Conservation (phyloP, 2,888 invertebrate genomes). For the Lochmaea capreae region DNA sequence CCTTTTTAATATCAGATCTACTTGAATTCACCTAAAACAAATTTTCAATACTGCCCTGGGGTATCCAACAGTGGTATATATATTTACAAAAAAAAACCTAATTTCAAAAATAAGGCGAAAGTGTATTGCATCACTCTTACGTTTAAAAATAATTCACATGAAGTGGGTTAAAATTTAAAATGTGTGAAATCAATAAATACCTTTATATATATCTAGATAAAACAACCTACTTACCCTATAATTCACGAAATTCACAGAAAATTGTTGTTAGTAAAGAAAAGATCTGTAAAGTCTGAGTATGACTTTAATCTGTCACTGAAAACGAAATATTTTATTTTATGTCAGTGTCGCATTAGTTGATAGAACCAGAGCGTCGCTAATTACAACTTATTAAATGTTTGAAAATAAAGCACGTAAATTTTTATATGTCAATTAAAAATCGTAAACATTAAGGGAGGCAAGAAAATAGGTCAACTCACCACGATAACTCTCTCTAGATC, state of each 20-base stretch:
- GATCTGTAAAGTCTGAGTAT: background rate
- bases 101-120: conserved; percentile 11
- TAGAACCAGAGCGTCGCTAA: background rate
- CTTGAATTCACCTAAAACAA: background rate
- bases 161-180: conserved; percentile 4
- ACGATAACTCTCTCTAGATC: conserved; percentile 50
- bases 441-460: conserved; percentile 32
- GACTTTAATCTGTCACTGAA: conserved; percentile 5
- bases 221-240: conserved; percentile 9
- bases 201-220: background rate
- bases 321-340: conserved; percentile 9
- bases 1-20: background rate
- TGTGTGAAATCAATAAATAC: conserved; percentile 17
- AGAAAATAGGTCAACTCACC: conserved; percentile 51
- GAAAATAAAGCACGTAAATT: background rate
- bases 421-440: conserved; percentile 12
- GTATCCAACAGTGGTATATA: background rate
- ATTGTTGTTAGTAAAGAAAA: background rate
- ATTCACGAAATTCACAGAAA: background rate
- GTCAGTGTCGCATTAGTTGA: conserved; percentile 1
- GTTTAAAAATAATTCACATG: conserved; percentile 31
- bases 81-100: conserved; percentile 20
- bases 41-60: background rate
- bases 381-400: background rate
- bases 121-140: conserved; percentile 33